Conservation (phyloP, 1,140 invertebrate species). For the Apis florea region DNA sequence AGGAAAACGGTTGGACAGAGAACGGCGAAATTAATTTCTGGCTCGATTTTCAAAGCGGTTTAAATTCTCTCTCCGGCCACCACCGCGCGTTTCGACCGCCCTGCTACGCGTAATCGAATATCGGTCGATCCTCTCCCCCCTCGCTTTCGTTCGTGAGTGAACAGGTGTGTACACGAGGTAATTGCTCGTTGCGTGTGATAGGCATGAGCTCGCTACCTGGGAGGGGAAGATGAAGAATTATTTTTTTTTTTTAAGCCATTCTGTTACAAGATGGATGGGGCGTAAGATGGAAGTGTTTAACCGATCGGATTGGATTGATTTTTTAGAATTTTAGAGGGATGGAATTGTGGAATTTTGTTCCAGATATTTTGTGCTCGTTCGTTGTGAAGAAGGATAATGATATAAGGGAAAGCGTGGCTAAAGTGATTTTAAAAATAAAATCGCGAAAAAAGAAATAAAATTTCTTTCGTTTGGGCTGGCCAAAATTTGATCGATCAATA, state of each 20-base stretch:
- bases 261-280: no score
- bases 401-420: no score
- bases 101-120: slow-evolving; percentile 34
- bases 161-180: slow-evolving; percentile 18
- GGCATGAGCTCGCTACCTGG: neutral
- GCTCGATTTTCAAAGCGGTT: slow-evolving; percentile 49
- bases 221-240: neutral
- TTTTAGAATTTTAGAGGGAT: rapidly evolving
- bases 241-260: neutral
- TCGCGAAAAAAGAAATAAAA: no score
- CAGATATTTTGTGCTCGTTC: no score
- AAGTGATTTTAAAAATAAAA: no score
- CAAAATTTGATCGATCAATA: no score
- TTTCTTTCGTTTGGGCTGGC: no score
- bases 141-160: neutral
- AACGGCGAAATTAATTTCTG: slow-evolving; percentile 46
- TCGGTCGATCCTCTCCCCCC: slow-evolving; percentile 6
- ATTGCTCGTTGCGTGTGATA: neutral
- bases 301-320: neutral
- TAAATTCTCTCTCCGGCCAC: slow-evolving; percentile 1
- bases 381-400: no score
- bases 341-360: neutral
- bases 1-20: neutral
- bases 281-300: neutral
- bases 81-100: neutral